Evolutionary conservation across 2,888 invertebrate genomes (phyloP), one percentile per base, ranked within the genome.

Genomic region (Diadromus collaris): DNA sequence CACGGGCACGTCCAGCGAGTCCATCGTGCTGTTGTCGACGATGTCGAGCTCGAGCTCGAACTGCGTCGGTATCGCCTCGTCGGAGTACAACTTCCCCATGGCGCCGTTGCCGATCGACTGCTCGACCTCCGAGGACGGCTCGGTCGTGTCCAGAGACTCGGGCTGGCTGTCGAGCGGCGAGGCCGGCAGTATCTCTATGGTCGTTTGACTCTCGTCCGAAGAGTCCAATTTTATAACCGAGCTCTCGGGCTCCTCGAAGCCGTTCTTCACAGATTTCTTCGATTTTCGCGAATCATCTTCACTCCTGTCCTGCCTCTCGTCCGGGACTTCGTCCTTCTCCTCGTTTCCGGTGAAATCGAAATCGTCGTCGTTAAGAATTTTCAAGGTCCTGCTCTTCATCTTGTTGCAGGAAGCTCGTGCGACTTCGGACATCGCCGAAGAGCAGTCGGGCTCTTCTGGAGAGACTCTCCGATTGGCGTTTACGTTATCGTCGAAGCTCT

Each of bases 171-270:
- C 84, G 27, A 58, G 72, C 6, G 89, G 88, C 3, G 90, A 88
- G 4, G 86, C 90, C n/a, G 89, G 87, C 27, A 90, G 61, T 24
- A 90, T 86, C 76, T 90, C 90, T 19, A 89, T 89, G 0, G 90
- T 90, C 5, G 89, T 88, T 79, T 89, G 89, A 81, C 89, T 90
- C 54, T 90, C 90, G 44, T 90, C 90, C 13, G 89, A 90, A 0
- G 90, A 88, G 34, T 90, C 90, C 4, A 90, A 81, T 73, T 89
- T 88, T 51, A 90, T 90, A 16, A 89, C 85, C 6, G 85, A 84
- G 73, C 61, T 75, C 24, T 83, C 82, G 16, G 77, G 76, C 19
- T 80, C 79, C 16, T 79, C 80, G 6, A 69, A 16, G 10, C 76
- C 46, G 13, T 81, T 79, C n/a, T 76, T 78, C 13, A 77, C 80